Base-by-base conservation (phyloP, 2,888 invertebrate species). In the Chouioia cunea region DNA sequence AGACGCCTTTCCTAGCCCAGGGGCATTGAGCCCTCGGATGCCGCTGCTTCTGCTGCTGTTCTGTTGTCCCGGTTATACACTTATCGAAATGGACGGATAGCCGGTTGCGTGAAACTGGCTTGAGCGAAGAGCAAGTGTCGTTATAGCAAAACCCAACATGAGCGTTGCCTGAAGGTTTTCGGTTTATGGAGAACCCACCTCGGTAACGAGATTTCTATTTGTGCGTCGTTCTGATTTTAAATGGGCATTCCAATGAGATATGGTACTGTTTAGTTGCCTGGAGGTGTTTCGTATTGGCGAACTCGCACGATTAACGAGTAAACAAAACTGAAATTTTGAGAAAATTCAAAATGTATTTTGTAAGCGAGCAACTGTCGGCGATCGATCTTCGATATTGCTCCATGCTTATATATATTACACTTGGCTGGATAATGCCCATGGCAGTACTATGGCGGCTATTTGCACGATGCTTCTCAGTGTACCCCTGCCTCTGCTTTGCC, bases 1-100 rank as follows among this genome's bases (percentile, higher is more conserved):
- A 52, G n/a, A 20, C 81, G 80, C 82, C 83, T 83, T 83, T 83
- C 83, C 79, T 80, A 82, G 83, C 83, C 82, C 82, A 81, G 82
- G 80, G 83, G 82, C 82, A 83, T 81, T 77, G 73, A 65, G 73
- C 59, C 47, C 52, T 14, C 18, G 60, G 54, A 59, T 73, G 58
- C 36, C 12, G 36, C 10, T 10, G 20, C 14, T n/a, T n/a, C 15
- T 2, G 54, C 44, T 16, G 15, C 23, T 53, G 47, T 36, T 4
- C 20, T 23, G n/a, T 27, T 27, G 27, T 6, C 27, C 27, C 27
- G 27, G 27, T 27, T 36, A 10, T 36, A 36, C 36, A 36, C 36
- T 18, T 10, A 20, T 47, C 48, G 46, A 56, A 56, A 47, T 23
- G 73, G 73, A 52, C 57, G 36, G 44, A 48, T 18, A 10, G 18